Base-by-base conservation (phyloP, 2,888 invertebrate species). In the Xestoiulus laeticollis region DNA sequence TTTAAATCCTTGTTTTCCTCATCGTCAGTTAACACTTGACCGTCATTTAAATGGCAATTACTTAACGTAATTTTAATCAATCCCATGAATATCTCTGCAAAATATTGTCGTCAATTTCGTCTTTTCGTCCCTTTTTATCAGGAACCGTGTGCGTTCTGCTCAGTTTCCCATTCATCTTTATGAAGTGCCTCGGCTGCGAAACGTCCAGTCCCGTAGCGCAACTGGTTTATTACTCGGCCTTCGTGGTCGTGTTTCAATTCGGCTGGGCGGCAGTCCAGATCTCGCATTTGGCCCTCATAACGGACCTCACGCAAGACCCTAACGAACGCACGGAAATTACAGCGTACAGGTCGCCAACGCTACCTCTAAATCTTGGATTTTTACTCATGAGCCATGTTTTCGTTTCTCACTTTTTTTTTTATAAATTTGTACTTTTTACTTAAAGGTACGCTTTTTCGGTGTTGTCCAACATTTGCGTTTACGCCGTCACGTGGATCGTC, bases 381-480 rank as follows among this genome's bases (percentile, higher is more conserved):
- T n/a, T n/a, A n/a, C n/a, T n/a, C n/a, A n/a, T n/a, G n/a, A n/a
- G n/a, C n/a, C n/a, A 93, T 90, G 88, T 85, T 38, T n/a, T 16
- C n/a, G 59, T n/a, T 59, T 19, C 3, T 59, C 3, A 16, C 12
- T 3, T 59, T 59, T 3, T 19, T 59, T 59, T 12, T n/a, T n/a
- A 6, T n/a, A n/a, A 4, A 1, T 84, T 88, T 89, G 89, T 89
- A 91, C 91, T 88, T 93, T 93, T 88, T 92, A n/a, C n/a, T n/a
- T n/a, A n/a, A 89, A 96, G 97, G 92, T 97, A 96, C 92, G 96
- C 95, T 87, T 97, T 96, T 91, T 97, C 97, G 53, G 97, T 98
- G 33, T 94, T 96, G 90, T 96, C 97, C 53, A 98, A 96, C 92
- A 93, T 98, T 88, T 93, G 95, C 90, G 96, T 98, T 3, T 98